Conservation (phyloP, 2,888 invertebrate species). For the Biston betularia region DNA sequence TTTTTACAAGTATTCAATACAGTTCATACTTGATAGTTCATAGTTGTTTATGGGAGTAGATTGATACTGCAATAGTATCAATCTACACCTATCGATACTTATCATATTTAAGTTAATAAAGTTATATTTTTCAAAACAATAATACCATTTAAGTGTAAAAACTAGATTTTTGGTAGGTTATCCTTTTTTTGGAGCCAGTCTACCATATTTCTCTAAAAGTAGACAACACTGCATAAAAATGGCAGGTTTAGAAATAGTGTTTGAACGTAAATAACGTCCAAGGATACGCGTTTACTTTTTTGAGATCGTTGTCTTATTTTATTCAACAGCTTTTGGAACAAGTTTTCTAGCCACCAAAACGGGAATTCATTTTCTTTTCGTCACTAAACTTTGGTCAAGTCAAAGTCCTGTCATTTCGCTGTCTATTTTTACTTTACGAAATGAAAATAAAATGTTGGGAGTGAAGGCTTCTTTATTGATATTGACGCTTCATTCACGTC, state of each 20-base stretch:
- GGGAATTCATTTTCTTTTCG: neutral
- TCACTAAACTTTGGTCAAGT: neutral
- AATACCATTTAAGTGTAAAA: too few relatives aligned
- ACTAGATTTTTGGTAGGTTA: too few relatives aligned
- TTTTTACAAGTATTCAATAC: too few relatives aligned
- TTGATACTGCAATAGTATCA: too few relatives aligned
- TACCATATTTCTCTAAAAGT: too few relatives aligned
- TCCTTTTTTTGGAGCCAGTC: too few relatives aligned
- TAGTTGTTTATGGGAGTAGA: too few relatives aligned
- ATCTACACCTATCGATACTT: too few relatives aligned
- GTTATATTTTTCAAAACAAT: too few relatives aligned
- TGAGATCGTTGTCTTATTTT: neutral
- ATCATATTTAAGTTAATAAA: too few relatives aligned
- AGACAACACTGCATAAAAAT: neutral
- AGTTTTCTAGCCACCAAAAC: neutral
- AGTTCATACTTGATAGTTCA: too few relatives aligned
- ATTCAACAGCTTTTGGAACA: slow-evolving; percentile 1
- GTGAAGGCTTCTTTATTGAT: neutral
- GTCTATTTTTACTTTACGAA: neutral
- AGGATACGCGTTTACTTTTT: neutral
- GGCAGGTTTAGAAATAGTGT: neutral
- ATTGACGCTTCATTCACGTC: neutral
- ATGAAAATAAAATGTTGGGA: neutral
- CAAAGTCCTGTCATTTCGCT: neutral
- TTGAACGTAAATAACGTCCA: neutral